Evolutionary conservation across 2,113 vertebrate species (phyloP).

Genomic region (Mugil cephalus): DNA sequence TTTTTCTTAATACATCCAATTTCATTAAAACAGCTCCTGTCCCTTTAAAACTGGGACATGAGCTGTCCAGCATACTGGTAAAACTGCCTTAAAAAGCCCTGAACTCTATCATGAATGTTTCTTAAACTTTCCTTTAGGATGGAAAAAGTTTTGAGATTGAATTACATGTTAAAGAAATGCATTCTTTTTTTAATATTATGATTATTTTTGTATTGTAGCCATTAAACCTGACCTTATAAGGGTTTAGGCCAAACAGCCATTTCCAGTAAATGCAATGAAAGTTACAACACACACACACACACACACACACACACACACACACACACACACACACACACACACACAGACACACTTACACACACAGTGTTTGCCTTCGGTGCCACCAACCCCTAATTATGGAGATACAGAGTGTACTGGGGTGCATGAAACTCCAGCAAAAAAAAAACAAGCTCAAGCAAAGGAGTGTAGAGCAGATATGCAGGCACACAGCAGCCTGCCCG

Average conservation of each 20-base stretch:
- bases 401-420: slow-evolving; percentile 45
- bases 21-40: too few species aligned
- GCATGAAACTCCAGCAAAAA: slow-evolving; percentile 45
- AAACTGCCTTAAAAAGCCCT: neutral
- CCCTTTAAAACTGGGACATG: too few species aligned
- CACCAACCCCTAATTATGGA: slow-evolving; percentile 66
- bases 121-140: neutral
- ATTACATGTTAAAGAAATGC: neutral
- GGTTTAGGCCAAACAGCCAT: neutral
- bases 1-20: neutral
- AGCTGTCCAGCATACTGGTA: neutral
- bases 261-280: slow-evolving; percentile 26
- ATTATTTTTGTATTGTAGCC: slow-evolving; percentile 1
- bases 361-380: slow-evolving; percentile 50
- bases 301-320: slow-evolving; percentile 9
- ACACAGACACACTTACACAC: too few species aligned
- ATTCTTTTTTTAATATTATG: neutral
- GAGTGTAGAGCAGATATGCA: slow-evolving; percentile 30
- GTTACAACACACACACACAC: slow-evolving; percentile 14
- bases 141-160: neutral
- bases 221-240: slow-evolving; percentile 14
- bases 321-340: slow-evolving; percentile 20
- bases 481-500: slow-evolving; percentile 10
- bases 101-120: neutral
- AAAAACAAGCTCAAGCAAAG: slow-evolving; percentile 50